Evolutionary conservation across 2,888 invertebrate species (phyloP).

Genomic region (Chalcosyrphus nemorum): DNA sequence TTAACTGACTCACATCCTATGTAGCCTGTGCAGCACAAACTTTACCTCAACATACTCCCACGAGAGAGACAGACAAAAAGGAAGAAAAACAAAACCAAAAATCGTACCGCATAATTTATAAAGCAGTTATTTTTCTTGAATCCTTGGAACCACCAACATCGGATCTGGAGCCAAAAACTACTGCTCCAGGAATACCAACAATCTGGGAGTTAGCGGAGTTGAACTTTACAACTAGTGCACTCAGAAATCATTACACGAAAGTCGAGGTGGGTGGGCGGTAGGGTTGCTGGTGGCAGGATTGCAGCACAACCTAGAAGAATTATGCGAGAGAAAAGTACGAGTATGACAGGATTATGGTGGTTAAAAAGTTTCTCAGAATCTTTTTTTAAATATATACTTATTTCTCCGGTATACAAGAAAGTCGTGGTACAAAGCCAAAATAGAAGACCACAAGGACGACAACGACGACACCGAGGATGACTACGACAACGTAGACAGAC

Average conservation of each 20-base stretch:
- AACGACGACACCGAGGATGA: neutral
- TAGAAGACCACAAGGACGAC: neutral
- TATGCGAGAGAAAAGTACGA: slow-evolving; percentile 32
- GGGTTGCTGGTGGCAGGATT: too few relatives aligned
- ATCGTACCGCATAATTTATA: slow-evolving; percentile 49
- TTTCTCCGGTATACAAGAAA: neutral
- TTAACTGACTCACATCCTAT: slow-evolving; percentile 5
- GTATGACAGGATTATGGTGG: slow-evolving; percentile 56
- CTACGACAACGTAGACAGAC: neutral
- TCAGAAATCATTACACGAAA: slow-evolving; percentile 46
- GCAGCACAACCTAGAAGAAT: neutral
- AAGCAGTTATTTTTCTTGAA: slow-evolving; percentile 42
- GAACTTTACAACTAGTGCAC: slow-evolving; percentile 49
- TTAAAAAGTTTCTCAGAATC: slow-evolving; percentile 43
- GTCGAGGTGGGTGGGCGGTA: neutral
- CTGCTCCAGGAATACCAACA: neutral
- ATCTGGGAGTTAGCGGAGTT: slow-evolving; percentile 24
- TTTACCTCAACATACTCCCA: neutral
- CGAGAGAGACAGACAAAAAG: neutral
- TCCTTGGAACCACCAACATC: slow-evolving; percentile 30
- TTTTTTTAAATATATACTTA: slow-evolving; percentile 20
- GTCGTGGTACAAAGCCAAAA: neutral
- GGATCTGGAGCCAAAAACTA: slow-evolving; percentile 21
- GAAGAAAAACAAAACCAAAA: slow-evolving; percentile 14
- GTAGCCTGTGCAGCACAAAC: neutral